Evolutionary conservation across 2,113 vertebrate genomes (phyloP).

Genomic region (Alligator sinensis): DNA sequence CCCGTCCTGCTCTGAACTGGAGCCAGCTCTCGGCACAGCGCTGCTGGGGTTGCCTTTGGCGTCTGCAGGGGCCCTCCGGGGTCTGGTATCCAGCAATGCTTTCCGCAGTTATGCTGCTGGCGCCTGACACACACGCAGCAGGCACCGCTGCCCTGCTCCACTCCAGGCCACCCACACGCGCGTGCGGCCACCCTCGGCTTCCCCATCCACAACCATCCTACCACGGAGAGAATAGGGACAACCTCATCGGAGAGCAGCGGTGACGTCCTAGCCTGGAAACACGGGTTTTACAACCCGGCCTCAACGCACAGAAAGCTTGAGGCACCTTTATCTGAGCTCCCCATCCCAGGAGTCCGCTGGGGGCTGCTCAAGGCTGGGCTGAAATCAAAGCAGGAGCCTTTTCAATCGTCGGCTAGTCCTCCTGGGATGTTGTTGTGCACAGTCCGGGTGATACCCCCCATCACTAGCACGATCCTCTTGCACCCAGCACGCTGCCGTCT

Average conservation of each 20-base stretch:
- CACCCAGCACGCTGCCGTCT: too few species aligned
- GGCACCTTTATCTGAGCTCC: background rate
- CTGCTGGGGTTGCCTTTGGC: background rate
- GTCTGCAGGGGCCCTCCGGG: background rate
- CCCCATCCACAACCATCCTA: background rate
- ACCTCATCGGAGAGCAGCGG: background rate
- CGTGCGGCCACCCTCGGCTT: background rate
- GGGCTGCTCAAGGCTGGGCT: too few species aligned
- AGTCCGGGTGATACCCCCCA: too few species aligned
- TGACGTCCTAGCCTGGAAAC: background rate
- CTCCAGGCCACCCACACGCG: too few species aligned
- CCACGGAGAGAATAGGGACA: background rate
- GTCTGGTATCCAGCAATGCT: too few species aligned
- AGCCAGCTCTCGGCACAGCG: background rate
- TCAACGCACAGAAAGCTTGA: too few species aligned
- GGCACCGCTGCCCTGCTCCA: too few species aligned
- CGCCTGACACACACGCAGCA: too few species aligned
- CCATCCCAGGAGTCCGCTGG: too few species aligned
- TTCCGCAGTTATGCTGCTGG: background rate
- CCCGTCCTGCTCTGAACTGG: background rate
- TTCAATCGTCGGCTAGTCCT: background rate
- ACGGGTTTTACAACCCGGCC: background rate
- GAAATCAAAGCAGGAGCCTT: too few species aligned
- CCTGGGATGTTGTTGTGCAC: background rate
- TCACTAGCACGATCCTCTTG: too few species aligned